Conservation (phyloP, 2,113 vertebrate genomes). For the Speoplatyrhinus poulsoni region DNA sequence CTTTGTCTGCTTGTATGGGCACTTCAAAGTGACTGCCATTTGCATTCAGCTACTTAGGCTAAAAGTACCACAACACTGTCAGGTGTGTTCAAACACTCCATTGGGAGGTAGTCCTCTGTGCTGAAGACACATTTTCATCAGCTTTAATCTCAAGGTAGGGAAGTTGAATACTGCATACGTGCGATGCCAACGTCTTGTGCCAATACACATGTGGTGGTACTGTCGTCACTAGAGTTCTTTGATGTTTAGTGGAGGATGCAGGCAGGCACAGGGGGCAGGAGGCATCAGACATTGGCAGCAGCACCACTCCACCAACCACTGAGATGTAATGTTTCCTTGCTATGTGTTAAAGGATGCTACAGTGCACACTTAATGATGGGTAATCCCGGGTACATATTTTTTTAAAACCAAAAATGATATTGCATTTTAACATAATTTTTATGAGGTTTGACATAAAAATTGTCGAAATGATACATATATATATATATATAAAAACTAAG, state of each 20-base stretch:
- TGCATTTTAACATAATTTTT: slow-evolving; percentile 77
- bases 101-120: slow-evolving; percentile 49
- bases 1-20: slow-evolving; percentile 40
- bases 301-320: slow-evolving; percentile 59
- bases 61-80: slow-evolving; percentile 65
- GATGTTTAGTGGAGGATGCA: slow-evolving; percentile 54
- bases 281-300: slow-evolving; percentile 55
- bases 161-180: slow-evolving; percentile 51
- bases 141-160: slow-evolving; percentile 76
- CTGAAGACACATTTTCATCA: slow-evolving; percentile 64
- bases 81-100: slow-evolving; percentile 39
- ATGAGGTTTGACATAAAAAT: slow-evolving; percentile 76
- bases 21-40: slow-evolving; percentile 44
- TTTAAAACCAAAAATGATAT: slow-evolving; percentile 82
- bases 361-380: slow-evolving; percentile 74
- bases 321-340: slow-evolving; percentile 29
- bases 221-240: slow-evolving; percentile 55
- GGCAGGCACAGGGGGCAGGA: slow-evolving; percentile 47
- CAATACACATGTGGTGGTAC: slow-evolving; percentile 61
- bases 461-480: slow-evolving; percentile 51
- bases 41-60: slow-evolving; percentile 41
- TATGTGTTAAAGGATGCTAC: slow-evolving; percentile 62
- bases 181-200: slow-evolving; percentile 63
- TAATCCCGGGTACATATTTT: slow-evolving; percentile 81
- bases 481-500: slow-evolving; percentile 60